Evolutionary conservation across 2,113 vertebrate genomes (phyloP), one percentile per base, ranked within the genome.

Genomic region (Prunella fulvescens): DNA sequence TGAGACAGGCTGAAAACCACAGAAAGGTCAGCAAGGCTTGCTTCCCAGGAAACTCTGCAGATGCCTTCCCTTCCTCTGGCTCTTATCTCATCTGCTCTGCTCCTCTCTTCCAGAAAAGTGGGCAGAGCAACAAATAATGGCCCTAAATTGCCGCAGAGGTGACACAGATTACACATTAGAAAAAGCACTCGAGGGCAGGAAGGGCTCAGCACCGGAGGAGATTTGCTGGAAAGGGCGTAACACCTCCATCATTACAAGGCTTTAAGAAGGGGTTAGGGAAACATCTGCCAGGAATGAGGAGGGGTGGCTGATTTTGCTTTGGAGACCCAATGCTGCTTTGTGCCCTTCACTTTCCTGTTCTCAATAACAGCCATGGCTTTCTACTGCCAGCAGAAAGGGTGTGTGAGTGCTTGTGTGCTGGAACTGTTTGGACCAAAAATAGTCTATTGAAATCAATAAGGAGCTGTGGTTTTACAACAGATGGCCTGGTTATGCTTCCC

Each of bases 61-160:
- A 31, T 70, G 69, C 3, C 81, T 91, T 73, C 86, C 81, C 81
- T 84, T 79, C 88, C 88, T 17, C 85, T 65, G 2, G 0, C 62
- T 76, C 92, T 80, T 70, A 57, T 61, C 88, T 94, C 35, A 16
- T 58, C 81, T 84, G 58, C 87, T 94, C 74, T 10, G 58, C 83
- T 88, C 29, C 42, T 87, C 66, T 80, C 91, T 78, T 74, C 76
- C 88, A 93, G 82, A 60, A 19, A 88, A 93, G 60, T 37, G 69
- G 58, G 91, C 18, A 96, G 72, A 90, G 67, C 86, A 90, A 73
- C 88, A 88, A 95, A 83, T 92, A 90, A 88, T 54, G 76, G 91
- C 72, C 88, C 72, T 90, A 44, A 95, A 94, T 93, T 92, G 86
- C 77, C 0, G 10, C 47, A 12, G 76, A 92, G 92, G 81, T 92